These are phyloP conservation scores for Phainopepla nitens DNA, from an alignment of 2,113 vertebrate genomes.

Conservation along the genomic window DNA sequence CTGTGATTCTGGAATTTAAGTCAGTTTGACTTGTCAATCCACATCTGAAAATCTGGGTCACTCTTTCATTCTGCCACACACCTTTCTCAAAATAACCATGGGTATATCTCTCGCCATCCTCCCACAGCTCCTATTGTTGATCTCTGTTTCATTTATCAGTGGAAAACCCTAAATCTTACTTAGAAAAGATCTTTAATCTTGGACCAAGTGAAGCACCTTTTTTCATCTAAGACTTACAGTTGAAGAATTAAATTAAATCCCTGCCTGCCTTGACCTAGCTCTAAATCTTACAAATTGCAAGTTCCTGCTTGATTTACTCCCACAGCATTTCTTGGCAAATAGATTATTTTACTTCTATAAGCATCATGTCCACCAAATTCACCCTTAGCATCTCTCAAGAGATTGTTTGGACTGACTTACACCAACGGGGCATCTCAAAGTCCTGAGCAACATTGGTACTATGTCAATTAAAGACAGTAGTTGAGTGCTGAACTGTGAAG, in stretches of 20 bases:
- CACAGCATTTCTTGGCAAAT: accelerated
- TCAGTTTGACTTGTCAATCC: not conserved
- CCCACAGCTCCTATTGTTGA: not conserved
- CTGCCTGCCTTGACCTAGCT: not conserved
- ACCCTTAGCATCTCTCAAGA: not conserved
- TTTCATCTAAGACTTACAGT: not conserved
- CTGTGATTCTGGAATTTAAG: not conserved
- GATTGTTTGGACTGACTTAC: not conserved
- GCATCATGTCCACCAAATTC: not conserved
- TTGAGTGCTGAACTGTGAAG: not conserved
- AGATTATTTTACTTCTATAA: not conserved
- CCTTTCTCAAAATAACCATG: not conserved
- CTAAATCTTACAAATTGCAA: not conserved
- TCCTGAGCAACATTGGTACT: not conserved
- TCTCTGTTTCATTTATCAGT: not conserved
- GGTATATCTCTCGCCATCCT: not conserved
- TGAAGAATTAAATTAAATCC: not conserved
- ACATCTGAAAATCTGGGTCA: not conserved
- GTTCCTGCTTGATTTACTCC: not conserved
- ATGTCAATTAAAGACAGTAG: not conserved
- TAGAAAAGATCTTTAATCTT: not conserved
- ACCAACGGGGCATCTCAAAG: not conserved
- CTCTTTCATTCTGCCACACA: not conserved
- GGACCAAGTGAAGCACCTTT: not conserved
- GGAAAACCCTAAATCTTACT: not conserved